These are phyloP conservation scores for Sorex maritimensis DNA, from an alignment of 2,797 vertebrate species.

Conservation along the genomic window DNA sequence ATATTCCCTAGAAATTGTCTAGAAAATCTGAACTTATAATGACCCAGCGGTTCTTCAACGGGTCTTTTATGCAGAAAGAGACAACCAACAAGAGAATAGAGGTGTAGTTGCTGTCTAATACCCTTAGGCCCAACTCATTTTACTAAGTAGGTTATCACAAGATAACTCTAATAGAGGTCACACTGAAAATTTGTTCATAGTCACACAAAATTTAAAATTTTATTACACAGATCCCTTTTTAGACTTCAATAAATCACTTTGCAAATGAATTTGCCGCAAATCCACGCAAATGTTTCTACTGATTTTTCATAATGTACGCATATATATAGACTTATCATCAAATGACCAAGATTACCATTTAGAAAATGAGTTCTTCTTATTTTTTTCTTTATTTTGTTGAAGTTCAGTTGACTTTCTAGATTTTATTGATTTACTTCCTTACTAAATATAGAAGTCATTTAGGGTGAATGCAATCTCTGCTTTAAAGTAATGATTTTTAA, in stretches of 20 bases:
- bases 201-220: background rate
- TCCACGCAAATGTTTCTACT: background rate
- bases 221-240: background rate
- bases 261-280: constrained; percentile 20
- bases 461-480: background rate
- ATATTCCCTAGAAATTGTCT: background rate
- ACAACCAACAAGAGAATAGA: background rate
- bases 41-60: no score
- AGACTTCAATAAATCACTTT: background rate
- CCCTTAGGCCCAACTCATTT: background rate
- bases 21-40: background rate
- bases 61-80: background rate
- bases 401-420: background rate
- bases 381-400: background rate
- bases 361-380: background rate
- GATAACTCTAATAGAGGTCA: background rate
- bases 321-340: constrained; percentile 5
- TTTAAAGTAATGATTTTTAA: background rate
- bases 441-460: background rate
- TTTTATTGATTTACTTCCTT: background rate
- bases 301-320: background rate
- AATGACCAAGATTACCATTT: background rate
- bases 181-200: background rate
- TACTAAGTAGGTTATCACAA: background rate
- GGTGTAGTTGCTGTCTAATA: background rate